Conservation (phyloP, 2,797 vertebrate genomes). For the Eurystomus glaucurus region DNA sequence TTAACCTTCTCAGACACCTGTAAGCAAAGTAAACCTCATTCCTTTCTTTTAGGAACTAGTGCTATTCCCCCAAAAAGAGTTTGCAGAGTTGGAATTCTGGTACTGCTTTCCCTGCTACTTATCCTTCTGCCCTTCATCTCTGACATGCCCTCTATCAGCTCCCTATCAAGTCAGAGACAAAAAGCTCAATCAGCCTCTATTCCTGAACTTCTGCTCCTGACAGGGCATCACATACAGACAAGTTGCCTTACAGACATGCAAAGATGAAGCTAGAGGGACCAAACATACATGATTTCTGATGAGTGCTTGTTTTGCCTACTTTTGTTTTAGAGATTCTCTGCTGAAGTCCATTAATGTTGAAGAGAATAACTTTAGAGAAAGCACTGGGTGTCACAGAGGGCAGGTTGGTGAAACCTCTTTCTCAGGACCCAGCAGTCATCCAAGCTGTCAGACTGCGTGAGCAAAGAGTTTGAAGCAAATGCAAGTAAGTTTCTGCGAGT, state of each 20-base stretch:
- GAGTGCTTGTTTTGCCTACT: not conserved
- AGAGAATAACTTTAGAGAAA: not conserved
- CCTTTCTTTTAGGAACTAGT: not conserved
- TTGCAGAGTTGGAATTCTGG: not conserved
- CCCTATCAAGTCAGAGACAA: not conserved
- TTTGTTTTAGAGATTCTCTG: not conserved
- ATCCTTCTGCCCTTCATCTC: not conserved
- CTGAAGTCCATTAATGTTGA: accelerated
- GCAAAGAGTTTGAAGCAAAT: not conserved
- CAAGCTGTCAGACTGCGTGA: not conserved
- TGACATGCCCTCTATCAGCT: not conserved
- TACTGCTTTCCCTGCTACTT: not conserved
- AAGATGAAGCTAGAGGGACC: not conserved
- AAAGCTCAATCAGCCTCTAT: not conserved
- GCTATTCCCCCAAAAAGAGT: not conserved
- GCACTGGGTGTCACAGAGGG: accelerated
- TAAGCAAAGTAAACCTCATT: not conserved
- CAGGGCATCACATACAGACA: not conserved
- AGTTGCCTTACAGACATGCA: accelerated
- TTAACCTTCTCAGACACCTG: not conserved
- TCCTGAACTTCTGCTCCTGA: not conserved
- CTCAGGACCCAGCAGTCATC: not conserved
- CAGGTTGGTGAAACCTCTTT: not conserved
- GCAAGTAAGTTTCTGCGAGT: not conserved
- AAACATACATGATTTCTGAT: not conserved